Percentiles rank a stretch among this genome's conserved stretches.
Conservation (phyloP, 1,140 invertebrate species). For the Sinonovacula constricta region DNA sequence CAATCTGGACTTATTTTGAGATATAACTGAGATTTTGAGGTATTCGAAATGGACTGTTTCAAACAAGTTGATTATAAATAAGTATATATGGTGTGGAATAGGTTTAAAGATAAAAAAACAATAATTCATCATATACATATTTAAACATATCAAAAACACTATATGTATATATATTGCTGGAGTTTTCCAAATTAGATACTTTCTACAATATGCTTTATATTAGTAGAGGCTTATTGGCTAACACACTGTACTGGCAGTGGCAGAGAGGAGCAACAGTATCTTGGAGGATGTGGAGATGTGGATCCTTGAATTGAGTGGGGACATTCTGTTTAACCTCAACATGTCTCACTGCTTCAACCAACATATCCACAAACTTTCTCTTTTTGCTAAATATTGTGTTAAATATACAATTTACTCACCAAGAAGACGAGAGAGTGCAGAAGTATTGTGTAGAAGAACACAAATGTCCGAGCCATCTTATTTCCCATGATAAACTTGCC, state of each 20-base stretch:
- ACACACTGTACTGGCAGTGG: neutral
- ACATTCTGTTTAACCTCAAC: neutral
- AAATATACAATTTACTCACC: constrained; percentile 64
- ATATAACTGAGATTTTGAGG: too few relatives aligned
- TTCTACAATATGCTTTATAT: neutral
- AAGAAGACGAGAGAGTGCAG: constrained; percentile 81
- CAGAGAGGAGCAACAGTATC: neutral
- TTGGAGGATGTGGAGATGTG: neutral
- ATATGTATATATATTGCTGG: too few relatives aligned
- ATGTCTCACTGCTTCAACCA: neutral
- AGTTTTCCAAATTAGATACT: neutral
- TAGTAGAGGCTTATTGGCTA: neutral
- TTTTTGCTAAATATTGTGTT: neutral
- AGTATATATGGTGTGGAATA: too few relatives aligned
- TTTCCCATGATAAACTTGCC: constrained; percentile 79
- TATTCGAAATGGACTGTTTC: too few relatives aligned
- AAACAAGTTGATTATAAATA: too few relatives aligned
- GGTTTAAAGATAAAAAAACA: too few relatives aligned
- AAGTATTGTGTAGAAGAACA: constrained; percentile 80
- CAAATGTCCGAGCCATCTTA: constrained; percentile 77
- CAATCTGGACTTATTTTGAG: too few relatives aligned
- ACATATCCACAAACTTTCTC: too few relatives aligned
- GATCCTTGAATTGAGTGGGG: neutral
- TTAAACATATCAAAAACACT: too few relatives aligned
- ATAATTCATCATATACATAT: too few relatives aligned